Conservation (phyloP, 2,888 invertebrate genomes). For the Eulithis testata region DNA sequence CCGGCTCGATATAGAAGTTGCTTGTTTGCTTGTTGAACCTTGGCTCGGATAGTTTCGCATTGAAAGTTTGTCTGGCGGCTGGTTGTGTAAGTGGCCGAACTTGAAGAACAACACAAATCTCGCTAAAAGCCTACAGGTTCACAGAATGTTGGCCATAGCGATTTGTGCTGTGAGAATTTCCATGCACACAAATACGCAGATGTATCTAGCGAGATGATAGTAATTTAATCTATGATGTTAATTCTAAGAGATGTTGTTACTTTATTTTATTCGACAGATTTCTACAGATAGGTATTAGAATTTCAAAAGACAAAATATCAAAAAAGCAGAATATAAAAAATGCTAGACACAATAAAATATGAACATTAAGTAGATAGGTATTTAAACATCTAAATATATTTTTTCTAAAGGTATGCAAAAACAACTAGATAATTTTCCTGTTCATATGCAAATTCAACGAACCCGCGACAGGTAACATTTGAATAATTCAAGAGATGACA, state of each 20-base stretch:
- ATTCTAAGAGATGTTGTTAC: no score
- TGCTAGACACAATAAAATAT: not conserved
- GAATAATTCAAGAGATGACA: slow-evolving; percentile 61
- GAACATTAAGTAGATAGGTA: no score
- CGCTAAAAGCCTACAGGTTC: not conserved
- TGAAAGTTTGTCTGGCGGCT: slow-evolving; percentile 64
- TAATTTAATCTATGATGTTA: no score
- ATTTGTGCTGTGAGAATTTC: no score
- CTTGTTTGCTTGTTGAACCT: slow-evolving; percentile 58
- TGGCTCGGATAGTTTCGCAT: slow-evolving; percentile 66
- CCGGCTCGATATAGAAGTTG: slow-evolving; percentile 44
- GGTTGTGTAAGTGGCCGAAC: slow-evolving; percentile 69
- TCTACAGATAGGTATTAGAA: not conserved
- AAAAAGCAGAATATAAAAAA: no score
- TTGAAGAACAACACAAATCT: slow-evolving; percentile 59
- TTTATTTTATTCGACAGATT: no score
- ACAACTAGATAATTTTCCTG: slow-evolving; percentile 7
- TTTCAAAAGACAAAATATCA: not conserved
- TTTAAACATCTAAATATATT: not conserved
- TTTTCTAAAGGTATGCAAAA: slow-evolving; percentile 7
- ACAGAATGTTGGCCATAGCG: not conserved
- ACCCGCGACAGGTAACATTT: slow-evolving; percentile 54
- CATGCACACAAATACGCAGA: no score
- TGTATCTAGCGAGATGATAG: no score
- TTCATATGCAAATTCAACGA: slow-evolving; percentile 62